Base-by-base conservation (phyloP, 2,888 invertebrate genomes). In the Axea sp. region DNA sequence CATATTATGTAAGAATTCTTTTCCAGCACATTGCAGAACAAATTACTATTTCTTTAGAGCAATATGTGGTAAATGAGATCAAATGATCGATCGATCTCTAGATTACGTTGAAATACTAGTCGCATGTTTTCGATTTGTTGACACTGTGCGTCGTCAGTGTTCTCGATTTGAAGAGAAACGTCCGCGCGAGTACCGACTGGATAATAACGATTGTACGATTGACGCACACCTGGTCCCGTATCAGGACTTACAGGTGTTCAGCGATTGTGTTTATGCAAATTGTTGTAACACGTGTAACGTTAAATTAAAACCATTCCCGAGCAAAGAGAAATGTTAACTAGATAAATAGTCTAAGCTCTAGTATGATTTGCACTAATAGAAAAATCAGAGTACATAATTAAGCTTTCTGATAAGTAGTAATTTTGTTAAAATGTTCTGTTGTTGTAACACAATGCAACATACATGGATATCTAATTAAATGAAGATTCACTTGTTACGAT, bases 41-140 rank as follows among this genome's bases (percentile, higher is more conserved):
- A 78, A 77, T 78, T 71, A 78, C 75, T 75, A 74, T 80, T 77
- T 74, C 73, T 15, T 53, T 47, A 45, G 11, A 1, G 6, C 11
- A 5, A 39, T 30, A n/a, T 39, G 30, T 37, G 39, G 30, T 41
- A 31, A 6, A 3, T 15, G 4, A 11, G 15, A 37, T 55, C 22
- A 59, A 75, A 69, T 35, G 73, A 64, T 77, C 72, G 72, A 68
- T 68, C 24, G 62, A 75, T 78, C 78, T 69, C 15, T 33, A 24
- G 76, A 73, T 68, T 39, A 65, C 35, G 47, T 47, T 74, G 77
- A 80, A 83, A 83, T 82, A 78, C 83, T 82, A 80, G 77, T 73
- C 80, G 62, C 82, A 78, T 80, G 78, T 47, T 62, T 55, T 37
- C 60, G 77, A 80, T 81, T 79, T 69, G 79, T 71, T 78, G 82